These are phyloP conservation scores for Clavelina lepadiformis DNA, from an alignment of 23 tunicate genomes.

Conservation along the genomic window DNA sequence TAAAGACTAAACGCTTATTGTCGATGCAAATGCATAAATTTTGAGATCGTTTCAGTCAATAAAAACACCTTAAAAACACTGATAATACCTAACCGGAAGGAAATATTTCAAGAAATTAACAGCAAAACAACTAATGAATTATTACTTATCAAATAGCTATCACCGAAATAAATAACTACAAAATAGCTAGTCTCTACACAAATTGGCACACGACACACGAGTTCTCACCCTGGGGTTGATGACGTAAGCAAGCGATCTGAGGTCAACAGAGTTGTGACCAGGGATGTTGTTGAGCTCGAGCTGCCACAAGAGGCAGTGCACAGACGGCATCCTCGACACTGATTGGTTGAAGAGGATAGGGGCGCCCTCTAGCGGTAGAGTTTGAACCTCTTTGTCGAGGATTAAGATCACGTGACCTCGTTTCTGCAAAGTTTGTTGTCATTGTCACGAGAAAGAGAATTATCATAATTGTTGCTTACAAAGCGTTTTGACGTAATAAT, in stretches of 20 bases:
- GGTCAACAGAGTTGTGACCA: conserved; percentile 16
- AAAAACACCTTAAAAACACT: neutral
- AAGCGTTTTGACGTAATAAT: too few species aligned
- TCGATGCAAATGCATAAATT: neutral
- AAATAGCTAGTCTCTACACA: too few species aligned
- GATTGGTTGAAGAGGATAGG: conserved; percentile 33
- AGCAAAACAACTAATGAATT: too few species aligned
- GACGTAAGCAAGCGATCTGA: conserved; percentile 51
- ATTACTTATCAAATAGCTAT: too few species aligned
- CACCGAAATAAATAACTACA: too few species aligned
- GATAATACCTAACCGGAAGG: neutral
- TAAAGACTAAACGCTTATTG: too few species aligned
- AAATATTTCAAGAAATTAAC: neutral
- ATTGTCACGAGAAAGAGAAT: neutral
- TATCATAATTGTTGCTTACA: too few species aligned
- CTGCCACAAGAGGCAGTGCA: conserved; percentile 44
- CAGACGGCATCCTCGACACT: conserved; percentile 69
- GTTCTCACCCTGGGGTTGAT: conserved; percentile 64
- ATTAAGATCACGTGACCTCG: conserved; percentile 82
- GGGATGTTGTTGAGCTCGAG: conserved; percentile 16
- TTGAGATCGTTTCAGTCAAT: neutral
- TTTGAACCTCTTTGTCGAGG: conserved; percentile 61
- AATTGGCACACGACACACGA: neutral
- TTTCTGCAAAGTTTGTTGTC: conserved; percentile 28
- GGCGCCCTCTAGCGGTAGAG: conserved; percentile 61